Evolutionary conservation across 2,113 vertebrate species (phyloP).

Genomic region (Xerus inauris): DNA sequence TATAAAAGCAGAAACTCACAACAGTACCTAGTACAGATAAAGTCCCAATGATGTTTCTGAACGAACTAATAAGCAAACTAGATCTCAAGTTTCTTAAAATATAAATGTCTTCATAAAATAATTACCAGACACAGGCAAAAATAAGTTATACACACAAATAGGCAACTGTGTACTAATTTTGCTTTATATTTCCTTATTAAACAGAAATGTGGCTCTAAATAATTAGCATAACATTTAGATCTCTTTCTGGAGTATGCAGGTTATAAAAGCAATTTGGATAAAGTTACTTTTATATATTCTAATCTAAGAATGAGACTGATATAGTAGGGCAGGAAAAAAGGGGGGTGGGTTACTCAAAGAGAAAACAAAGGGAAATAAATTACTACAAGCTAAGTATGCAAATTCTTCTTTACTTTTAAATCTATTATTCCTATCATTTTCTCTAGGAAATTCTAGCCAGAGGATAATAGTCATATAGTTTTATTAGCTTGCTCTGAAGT

Average conservation of each 20-base stretch:
- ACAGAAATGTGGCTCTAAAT: constrained; percentile 14
- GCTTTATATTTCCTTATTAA: not conserved
- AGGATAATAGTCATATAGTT: not conserved
- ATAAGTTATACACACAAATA: not conserved
- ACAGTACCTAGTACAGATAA: not conserved
- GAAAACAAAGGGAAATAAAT: not conserved
- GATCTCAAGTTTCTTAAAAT: not conserved
- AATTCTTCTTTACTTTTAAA: constrained; percentile 14
- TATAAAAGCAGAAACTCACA: not conserved
- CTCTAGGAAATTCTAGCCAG: not conserved
- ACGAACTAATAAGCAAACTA: not conserved
- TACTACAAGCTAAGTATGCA: not conserved
- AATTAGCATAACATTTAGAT: not conserved
- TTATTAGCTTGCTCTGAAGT: not conserved
- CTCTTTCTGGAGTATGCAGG: not conserved
- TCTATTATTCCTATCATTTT: not conserved
- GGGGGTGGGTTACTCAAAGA: not conserved
- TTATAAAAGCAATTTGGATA: not conserved
- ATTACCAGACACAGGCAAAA: not conserved
- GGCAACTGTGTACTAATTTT: not conserved
- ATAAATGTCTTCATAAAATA: constrained; percentile 17
- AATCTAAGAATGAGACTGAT: not conserved
- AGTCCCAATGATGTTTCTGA: not conserved
- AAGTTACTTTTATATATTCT: not conserved
- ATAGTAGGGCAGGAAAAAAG: not conserved